These are phyloP conservation scores for Lasioglossum figueresi DNA, from an alignment of 2,888 invertebrate species.

Conservation along the genomic window DNA sequence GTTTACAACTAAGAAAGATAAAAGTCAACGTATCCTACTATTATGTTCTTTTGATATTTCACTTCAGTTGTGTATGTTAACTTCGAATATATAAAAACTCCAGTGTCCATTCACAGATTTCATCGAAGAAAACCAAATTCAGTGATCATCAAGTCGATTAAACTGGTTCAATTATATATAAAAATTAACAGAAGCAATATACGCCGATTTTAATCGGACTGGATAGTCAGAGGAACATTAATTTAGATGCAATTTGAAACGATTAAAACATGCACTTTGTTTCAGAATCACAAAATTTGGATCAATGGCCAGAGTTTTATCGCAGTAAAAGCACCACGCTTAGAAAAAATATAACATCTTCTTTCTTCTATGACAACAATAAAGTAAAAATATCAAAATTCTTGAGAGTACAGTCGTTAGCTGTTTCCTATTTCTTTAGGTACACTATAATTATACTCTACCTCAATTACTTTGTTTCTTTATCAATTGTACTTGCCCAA, in stretches of 20 bases:
- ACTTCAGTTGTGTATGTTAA: background rate
- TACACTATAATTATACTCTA: slow-evolving; percentile 1
- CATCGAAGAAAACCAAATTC: background rate
- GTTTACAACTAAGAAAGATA: background rate
- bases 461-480: background rate
- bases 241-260: background rate
- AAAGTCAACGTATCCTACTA: background rate
- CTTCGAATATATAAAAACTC: background rate
- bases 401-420: background rate
- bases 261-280: background rate
- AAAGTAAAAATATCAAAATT: slow-evolving; percentile 5
- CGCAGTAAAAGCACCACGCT: background rate
- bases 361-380: background rate
- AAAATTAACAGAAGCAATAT: background rate
- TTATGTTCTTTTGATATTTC: background rate
- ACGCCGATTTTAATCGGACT: background rate
- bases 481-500: slow-evolving; percentile 8
- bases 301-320: background rate
- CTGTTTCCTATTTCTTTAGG: background rate
- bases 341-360: background rate
- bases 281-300: background rate
- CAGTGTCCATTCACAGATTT: background rate
- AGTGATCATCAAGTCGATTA: background rate
- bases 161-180: background rate
- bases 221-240: background rate